Conservation (phyloP, 2,797 vertebrate genomes). For the Dryobates pubescens region DNA sequence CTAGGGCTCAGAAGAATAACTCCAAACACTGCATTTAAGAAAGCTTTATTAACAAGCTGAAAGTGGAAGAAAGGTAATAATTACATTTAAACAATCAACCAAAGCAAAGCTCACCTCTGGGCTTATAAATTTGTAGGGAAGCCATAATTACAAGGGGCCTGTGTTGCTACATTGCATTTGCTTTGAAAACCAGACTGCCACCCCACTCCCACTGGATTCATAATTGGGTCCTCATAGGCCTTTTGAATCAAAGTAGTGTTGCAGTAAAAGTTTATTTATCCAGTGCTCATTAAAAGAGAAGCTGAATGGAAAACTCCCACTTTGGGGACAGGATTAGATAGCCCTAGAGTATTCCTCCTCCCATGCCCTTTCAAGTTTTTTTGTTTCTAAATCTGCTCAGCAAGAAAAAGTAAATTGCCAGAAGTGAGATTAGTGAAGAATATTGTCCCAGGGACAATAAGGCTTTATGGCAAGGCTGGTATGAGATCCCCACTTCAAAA, state of each 20-base stretch:
- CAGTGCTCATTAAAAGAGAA: conserved; percentile 78
- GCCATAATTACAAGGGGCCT: conserved; percentile 73
- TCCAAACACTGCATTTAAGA: conserved; percentile 46
- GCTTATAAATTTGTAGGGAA: conserved; percentile 76
- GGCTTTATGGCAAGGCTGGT: conserved; percentile 79
- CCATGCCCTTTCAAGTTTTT: conserved; percentile 77
- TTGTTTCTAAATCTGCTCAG: conserved; percentile 85
- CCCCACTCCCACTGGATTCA: conserved; percentile 67
- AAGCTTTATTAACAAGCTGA: conserved; percentile 71
- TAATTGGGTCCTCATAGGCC: conserved; percentile 81
- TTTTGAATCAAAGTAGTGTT: conserved; percentile 78
- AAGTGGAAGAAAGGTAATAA: conserved; percentile 81
- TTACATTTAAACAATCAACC: conserved; percentile 78
- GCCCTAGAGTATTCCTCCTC: conserved; percentile 75
- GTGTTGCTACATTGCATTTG: conserved; percentile 74
- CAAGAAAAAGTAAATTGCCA: conserved; percentile 85
- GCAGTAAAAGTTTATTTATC: conserved; percentile 83
- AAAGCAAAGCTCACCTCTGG: conserved; percentile 80
- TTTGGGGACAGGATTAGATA: conserved; percentile 80
- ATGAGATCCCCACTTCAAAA: conserved; percentile 80
- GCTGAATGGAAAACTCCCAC: conserved; percentile 82
- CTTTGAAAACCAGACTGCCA: conserved; percentile 78
- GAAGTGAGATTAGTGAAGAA: conserved; percentile 85
- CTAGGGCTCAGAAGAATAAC: conserved; percentile 35
- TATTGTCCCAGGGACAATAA: conserved; percentile 84